These are phyloP conservation scores for Andrena flavipes DNA, from an alignment of 2,888 invertebrate genomes.

Conservation along the genomic window DNA sequence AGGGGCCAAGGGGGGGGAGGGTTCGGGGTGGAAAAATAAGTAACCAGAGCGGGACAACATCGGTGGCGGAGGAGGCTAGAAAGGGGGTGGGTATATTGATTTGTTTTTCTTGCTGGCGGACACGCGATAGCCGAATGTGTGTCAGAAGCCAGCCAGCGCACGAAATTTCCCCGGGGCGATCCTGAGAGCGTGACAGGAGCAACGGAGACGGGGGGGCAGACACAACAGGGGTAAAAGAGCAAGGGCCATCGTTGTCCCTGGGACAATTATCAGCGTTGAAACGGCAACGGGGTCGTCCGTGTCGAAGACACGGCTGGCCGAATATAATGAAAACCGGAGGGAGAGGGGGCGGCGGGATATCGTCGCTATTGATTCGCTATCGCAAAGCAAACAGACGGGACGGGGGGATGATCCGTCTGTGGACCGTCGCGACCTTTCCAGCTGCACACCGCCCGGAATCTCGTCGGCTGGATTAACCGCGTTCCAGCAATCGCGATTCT, in stretches of 20 bases:
- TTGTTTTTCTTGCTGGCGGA: conserved; percentile 75
- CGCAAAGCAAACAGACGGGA: conserved; percentile 25
- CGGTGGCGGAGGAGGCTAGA: conserved; percentile 7
- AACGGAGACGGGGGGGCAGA: neutral
- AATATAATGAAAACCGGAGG: conserved; percentile 48
- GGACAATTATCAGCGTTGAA: conserved; percentile 9
- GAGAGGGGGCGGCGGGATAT: neutral
- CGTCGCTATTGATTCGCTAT: conserved; percentile 46
- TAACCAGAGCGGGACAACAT: conserved; percentile 22
- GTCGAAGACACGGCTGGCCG: conserved; percentile 23
- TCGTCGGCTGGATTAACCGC: neutral
- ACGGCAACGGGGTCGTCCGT: neutral
- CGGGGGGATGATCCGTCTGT: conserved; percentile 8
- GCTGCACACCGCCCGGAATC: neutral
- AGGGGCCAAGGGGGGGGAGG: neutral
- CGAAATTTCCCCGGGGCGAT: conserved; percentile 37
- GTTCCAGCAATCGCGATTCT: conserved; percentile 8
- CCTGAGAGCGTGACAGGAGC: neutral
- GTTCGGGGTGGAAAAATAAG: conserved; percentile 16
- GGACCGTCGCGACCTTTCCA: neutral
- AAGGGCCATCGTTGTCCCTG: neutral
- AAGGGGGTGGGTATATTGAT: conserved; percentile 67
- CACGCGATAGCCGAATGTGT: conserved; percentile 62
- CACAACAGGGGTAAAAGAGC: neutral
- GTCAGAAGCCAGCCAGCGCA: conserved; percentile 39